Percentiles rank a stretch among this genome's conserved stretches.
These are phyloP conservation scores for Eupithecia pulchellata DNA, from an alignment of 2,888 invertebrate genomes.

Conservation along the genomic window DNA sequence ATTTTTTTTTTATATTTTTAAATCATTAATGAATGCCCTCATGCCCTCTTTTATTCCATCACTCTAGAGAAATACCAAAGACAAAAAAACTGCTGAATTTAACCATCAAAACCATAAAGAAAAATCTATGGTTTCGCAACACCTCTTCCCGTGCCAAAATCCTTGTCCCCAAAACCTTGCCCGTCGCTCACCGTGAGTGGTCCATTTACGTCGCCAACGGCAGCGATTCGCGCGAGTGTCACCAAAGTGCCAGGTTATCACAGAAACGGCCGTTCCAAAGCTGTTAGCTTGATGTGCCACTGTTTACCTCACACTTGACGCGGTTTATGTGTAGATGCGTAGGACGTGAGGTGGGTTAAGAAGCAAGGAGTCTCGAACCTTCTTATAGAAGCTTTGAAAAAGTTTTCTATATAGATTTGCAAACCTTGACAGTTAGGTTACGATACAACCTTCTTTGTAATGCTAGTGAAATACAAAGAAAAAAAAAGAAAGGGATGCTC, in stretches of 20 bases:
- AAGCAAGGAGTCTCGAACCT: neutral
- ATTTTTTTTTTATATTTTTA: no score
- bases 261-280: constrained; percentile 69
- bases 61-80: no score
- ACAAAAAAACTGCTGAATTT: neutral
- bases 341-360: constrained; percentile 20
- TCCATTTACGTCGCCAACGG: constrained; percentile 80
- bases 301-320: constrained; percentile 27
- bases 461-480: no score
- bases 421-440: neutral
- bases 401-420: neutral
- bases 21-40: no score
- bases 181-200: constrained; percentile 80
- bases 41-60: no score
- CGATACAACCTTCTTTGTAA: neutral
- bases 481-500: no score
- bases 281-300: constrained; percentile 50
- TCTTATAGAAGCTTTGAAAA: neutral
- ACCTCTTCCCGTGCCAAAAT: constrained; percentile 5
- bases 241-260: constrained; percentile 70
- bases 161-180: constrained; percentile 41
- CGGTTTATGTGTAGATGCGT: constrained; percentile 37
- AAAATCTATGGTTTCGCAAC: neutral
- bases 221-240: constrained; percentile 53
- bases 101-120: neutral